Base-by-base conservation (phyloP, 1,140 invertebrate species). In the Lethrus apterus region DNA sequence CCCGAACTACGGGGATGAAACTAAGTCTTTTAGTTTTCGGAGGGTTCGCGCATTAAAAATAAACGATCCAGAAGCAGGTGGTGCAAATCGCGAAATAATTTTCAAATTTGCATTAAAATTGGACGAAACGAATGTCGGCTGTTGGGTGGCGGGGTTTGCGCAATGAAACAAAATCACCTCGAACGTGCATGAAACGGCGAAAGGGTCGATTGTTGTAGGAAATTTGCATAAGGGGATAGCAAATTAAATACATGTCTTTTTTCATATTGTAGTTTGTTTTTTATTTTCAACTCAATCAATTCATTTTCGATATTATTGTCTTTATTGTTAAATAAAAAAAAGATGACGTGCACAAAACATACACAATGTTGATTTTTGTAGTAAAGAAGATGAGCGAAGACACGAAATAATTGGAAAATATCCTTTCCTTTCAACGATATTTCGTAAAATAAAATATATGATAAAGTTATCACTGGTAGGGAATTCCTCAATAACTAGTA, bases 21-120 rank as follows among this genome's bases (percentile, higher is more conserved):
- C 45, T 30, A 20, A 46, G 45, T 21, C 23, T 45, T 45, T 45
- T 23, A 45, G 43, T 45, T 34, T 26, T 13, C 18, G 33, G 30
- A 34, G 7, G 14, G 32, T 34, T 18, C 19, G 32, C 8, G 15
- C 14, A 34, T 34, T 34, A 34, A 34, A 34, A 34, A 34, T 34
- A 34, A 34, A 34, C 19, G 32, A 18, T 34, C 32, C 32, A 34
- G 32, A 34, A 34, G 32, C 32, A 18, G 19, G n/a, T 34, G 14
- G 14, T 14, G 32, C 32, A 34, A 34, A 34, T 34, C 32, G 32
- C 19, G 14, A 34, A 34, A 34, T 34, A 34, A 34, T 34, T 34
- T 34, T 34, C 32, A 18, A 34, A 34, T 34, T 34, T 34, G 32
- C 32, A 34, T 34, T 34, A 34, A 34, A 34, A 34, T 34, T 34